Base-by-base conservation (phyloP, 2,888 invertebrate genomes). In the Dryadula phaetusa region DNA sequence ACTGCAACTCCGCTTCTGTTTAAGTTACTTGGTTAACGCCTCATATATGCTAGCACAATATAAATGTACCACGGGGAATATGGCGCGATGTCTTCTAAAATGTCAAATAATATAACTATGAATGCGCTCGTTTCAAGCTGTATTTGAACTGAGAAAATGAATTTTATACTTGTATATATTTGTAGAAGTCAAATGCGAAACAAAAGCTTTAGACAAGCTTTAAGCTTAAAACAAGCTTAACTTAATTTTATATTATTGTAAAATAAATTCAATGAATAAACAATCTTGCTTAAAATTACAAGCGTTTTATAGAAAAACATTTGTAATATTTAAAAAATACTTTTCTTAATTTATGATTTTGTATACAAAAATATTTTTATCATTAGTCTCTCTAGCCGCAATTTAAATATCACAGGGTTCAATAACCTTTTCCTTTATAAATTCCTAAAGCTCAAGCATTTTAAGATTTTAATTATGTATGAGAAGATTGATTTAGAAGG, bases 1-100 rank as follows among this genome's bases (percentile, higher is more conserved):
- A 87, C 83, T 80, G 75, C 72, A 79, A 80, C 82, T 79, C 74
- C 69, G 75, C 77, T 77, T 78, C 76, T 79, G 84, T 84, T 84
- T 84, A 83, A 74, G 74, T 77, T 72, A 72, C 75, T 75, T 64
- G 32, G 14, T 60, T 60, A 32, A 32, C 46, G 44, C 18, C 32
- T 68, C 72, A 75, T 74, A 77, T 73, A 73, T 74, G 72, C 72
- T 67, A 75, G 72, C 70, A 65, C 58, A 54, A 64, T 71, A 37
- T 54, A 46, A 40, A 47, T 60, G 40, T 52, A 60, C 64, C 62
- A 37, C 32, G 42, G 64, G 65, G 67, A 67, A 54, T 60, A n/a
- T 56, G n/a, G 20, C 12, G 28, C 37, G 28, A n/a, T 60, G 37
- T 58, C 28, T 64, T 32, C 28, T 58, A 10, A 65, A 58, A 65